phyloP scores from a whole-genome alignment of 2,888 invertebrate species.

The Bombylius discolor region DNA sequence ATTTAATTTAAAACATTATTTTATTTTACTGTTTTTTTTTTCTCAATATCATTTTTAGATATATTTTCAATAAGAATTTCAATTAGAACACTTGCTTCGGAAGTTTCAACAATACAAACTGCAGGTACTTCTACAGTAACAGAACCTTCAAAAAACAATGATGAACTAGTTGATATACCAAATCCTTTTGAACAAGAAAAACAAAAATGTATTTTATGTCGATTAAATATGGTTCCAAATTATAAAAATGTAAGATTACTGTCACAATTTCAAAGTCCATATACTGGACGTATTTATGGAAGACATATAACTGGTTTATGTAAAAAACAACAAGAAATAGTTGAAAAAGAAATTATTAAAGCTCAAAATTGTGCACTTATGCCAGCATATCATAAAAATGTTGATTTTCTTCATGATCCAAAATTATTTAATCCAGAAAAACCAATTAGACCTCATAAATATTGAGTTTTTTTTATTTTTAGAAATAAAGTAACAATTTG shows the following conservation, averaged over 20 bases:
- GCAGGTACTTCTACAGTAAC: background rate
- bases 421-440: slow-evolving; percentile 79
- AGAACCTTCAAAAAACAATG: slow-evolving; percentile 7
- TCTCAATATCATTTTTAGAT: background rate
- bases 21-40: background rate
- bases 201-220: slow-evolving; percentile 68
- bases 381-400: slow-evolving; percentile 69
- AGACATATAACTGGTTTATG: slow-evolving; percentile 91
- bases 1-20: background rate
- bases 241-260: slow-evolving; percentile 86
- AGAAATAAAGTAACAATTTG: too few relatives aligned
- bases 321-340: slow-evolving; percentile 57
- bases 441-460: slow-evolving; percentile 67
- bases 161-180: slow-evolving; percentile 43
- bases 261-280: slow-evolving; percentile 91
- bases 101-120: background rate
- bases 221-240: slow-evolving; percentile 63
- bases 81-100: background rate
- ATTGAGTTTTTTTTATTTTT: slow-evolving; percentile 36
- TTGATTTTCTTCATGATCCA: slow-evolving; percentile 72
- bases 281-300: slow-evolving; percentile 85
- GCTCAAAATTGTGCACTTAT: slow-evolving; percentile 71
- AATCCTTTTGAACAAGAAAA: slow-evolving; percentile 73
- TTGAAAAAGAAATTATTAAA: slow-evolving; percentile 60
- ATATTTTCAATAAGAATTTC: background rate